Base-by-base conservation (phyloP, 2,113 vertebrate genomes). In the Chloropsis hardwickii region DNA sequence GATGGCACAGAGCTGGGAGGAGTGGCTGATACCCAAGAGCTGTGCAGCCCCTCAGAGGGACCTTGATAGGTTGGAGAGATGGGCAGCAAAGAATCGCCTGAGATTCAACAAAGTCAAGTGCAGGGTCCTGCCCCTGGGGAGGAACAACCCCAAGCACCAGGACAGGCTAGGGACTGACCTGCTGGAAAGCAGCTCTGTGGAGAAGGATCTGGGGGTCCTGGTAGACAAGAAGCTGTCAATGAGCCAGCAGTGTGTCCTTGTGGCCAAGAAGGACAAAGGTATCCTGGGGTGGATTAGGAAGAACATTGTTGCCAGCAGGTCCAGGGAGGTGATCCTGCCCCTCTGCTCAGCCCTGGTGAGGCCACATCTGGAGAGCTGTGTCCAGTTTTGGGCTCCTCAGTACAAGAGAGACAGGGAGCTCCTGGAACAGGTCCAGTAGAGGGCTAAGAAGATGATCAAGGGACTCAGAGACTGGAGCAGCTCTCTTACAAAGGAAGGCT, bases 21-120 rank as follows among this genome's bases (percentile, higher is more conserved):
- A 56, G 35, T 48, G 35, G 42, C 14, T 0, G 0, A 37, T 48
- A 27, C 1, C 17, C 48, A 21, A 56, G 42, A 50, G 31, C 31
- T 23, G 7, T 22, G 66, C 50, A 42, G 85, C 14, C 42, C 31
- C 13, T 48, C 42, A 50, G 42, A 80, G 1, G 3, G 5, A 64
- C 21, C 57, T 21, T 0, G 0, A 27, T 14, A 57, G 18, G 9
- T 4, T 80, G 35, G 27, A 42, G 50, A 31, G 42, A 50, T 15
- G 31, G 50, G 8, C 57, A 72, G 31, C 31, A 44, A 7, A 4
- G 33, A 48, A 48, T 35, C 2, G 2, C 0, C 42, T 56, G 57
- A 64, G 2, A 42, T 33, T 19, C 31, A 80, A 5, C 35, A 48
- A 57, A 37, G 21, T 11, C 5, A 71, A 40, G 24, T 57, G 3